A percentile compares a stretch with the other conserved stretches of the same genome.
Conservation (phyloP, 2,797 vertebrate genomes). For the Peromyscus eremicus region DNA sequence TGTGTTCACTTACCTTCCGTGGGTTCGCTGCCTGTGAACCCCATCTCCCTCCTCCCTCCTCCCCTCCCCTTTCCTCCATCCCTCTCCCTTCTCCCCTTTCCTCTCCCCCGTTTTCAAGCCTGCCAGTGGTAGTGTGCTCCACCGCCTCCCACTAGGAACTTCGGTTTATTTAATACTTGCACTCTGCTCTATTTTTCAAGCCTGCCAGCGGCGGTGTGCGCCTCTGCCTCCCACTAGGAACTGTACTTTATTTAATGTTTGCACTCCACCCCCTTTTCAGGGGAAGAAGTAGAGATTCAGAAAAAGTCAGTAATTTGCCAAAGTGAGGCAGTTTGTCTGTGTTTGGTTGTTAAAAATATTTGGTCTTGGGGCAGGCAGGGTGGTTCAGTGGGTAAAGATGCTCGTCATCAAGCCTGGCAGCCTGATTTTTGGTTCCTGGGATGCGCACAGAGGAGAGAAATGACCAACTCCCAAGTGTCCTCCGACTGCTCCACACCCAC, state of each 20-base stretch:
- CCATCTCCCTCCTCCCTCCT: neutral
- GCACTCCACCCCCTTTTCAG: neutral
- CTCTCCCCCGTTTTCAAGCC: no score
- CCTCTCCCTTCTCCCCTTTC: neutral
- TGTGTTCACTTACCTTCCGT: neutral
- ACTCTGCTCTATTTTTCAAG: no score
- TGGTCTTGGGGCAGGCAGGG: neutral
- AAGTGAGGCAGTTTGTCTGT: neutral
- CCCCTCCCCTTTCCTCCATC: neutral
- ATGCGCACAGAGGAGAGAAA: neutral
- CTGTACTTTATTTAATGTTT: neutral
- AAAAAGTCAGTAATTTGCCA: conserved; percentile 39
- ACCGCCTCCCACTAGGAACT: neutral
- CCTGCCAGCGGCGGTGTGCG: no score
- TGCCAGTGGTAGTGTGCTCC: neutral
- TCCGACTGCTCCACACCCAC: neutral
- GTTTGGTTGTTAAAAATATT: neutral
- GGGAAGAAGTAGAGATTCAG: conserved; percentile 51
- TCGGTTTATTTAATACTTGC: neutral
- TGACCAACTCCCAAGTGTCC: no score
- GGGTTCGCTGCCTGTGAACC: neutral
- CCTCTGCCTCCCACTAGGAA: neutral
- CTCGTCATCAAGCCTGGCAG: neutral
- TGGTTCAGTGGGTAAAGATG: neutral
- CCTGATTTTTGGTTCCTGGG: neutral